Evolutionary conservation across 2,797 vertebrate genomes (phyloP), one percentile per base, ranked within the genome.

Genomic region (Oreonectes daqikongensis): DNA sequence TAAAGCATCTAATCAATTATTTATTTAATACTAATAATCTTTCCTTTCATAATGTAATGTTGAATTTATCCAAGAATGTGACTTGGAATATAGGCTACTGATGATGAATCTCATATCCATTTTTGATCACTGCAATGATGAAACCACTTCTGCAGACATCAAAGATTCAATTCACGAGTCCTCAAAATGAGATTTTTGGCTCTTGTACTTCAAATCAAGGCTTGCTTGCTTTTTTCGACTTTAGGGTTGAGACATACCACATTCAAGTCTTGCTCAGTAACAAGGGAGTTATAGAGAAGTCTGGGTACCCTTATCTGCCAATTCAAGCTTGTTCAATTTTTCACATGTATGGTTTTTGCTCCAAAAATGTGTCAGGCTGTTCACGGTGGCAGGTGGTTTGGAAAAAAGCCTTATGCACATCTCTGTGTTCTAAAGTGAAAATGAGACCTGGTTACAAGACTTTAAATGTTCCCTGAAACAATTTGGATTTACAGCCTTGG

Each of bases 281-380:
- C 53, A 40, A 69, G 55, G 22, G 65, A 77, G 75, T 69, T 69
- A 40, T 17, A 20, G 55, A 61, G 75, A 61, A 61, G 42, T 75
- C 64, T 57, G 28, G 52, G 40, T 57, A 59, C 14, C 50, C 28
- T 60, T 50, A 77, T 50, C 74, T 77, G 53, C 4, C 66, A 69
- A 69, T 77, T 77, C 66, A 60, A 69, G 66, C 66, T 69, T 61
- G 55, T 69, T 77, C 12, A 50, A 69, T 77, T 63, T 77, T 77
- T 77, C 44, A 69, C 57, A 44, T 70, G 32, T 75, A 18, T 53
- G 67, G 17, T 52, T 77, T 57, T 60, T 77, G 66, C 57, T 63
- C 53, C 17, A 55, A 60, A 69, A 63, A 77, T 69, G 75, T 69
- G 75, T 30, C 75, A 77, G 66, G 59, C 66, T 40, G 66, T 52